These are phyloP conservation scores for Mythimna impura DNA, from an alignment of 2,888 invertebrate genomes.

Conservation along the genomic window DNA sequence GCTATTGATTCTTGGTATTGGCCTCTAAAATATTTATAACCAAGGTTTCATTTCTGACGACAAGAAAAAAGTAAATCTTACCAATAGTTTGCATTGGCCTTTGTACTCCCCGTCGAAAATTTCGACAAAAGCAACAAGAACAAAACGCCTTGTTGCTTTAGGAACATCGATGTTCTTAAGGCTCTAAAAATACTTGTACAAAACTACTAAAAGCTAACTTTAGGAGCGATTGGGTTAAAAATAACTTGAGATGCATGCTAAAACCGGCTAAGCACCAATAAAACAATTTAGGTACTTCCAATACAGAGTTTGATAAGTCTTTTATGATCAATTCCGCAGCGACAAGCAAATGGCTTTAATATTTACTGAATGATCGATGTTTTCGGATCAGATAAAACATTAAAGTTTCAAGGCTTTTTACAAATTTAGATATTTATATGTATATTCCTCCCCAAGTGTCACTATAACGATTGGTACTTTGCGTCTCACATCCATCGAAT, in stretches of 20 bases:
- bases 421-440: too few species aligned
- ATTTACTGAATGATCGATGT: conserved; percentile 1
- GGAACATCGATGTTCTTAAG: conserved; percentile 5
- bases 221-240: neutral
- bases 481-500: too few species aligned
- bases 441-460: too few species aligned
- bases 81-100: too few species aligned
- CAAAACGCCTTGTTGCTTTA: neutral
- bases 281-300: neutral
- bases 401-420: neutral
- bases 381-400: neutral
- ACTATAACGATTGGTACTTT: too few species aligned
- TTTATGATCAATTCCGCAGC: neutral
- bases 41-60: too few species aligned
- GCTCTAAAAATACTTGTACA: conserved; percentile 8
- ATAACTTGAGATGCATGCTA: neutral
- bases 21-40: too few species aligned
- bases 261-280: neutral
- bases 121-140: conserved; percentile 12
- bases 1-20: too few species aligned
- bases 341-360: neutral
- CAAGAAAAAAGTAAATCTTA: too few species aligned
- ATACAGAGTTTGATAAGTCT: neutral
- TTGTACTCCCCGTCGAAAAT: neutral
- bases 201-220: conserved; percentile 10